Base-by-base conservation (phyloP, 2,888 invertebrate genomes). In the Alcis repandata region DNA sequence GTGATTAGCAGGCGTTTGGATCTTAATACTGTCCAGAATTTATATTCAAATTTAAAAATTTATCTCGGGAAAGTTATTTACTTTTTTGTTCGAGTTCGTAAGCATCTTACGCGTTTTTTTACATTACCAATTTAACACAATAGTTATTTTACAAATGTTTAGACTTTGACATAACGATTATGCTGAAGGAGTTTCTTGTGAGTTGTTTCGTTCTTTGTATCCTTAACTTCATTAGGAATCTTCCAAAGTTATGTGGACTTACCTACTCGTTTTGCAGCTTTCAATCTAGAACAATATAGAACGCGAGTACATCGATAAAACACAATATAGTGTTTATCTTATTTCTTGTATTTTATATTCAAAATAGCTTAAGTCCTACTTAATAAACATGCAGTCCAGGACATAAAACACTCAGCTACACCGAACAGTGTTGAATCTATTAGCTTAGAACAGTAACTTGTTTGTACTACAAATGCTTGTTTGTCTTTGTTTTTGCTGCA, bases 401-500 rank as follows among this genome's bases (percentile, higher is more conserved):
- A 33, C 40, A 48, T 59, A 63, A 64, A 54, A 22, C 33, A 54
- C 33, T 33, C 54, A 2, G 33, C 22, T 32, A 7, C 33, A 62
- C 17, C 2, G 22, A 38, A 48, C 46, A 53, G 49, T 41, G 53
- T 46, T 65, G 60, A 57, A 58, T 61, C 40, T 49, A 61, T 66
- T 61, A 66, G 27, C 61, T 61, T 61, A 53, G 22, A 52, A 33
- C n/a, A 40, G 20, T 33, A 43, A 54, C 52, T 63, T 41, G 46
- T 65, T 66, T 53, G 61, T 61, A 27, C 40, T 17, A 61, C 60
- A 63, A 67, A 56, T 46, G 33, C 22, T 48, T 57, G 13, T 49
- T 61, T 54, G 32, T 11, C 62, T 54, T 22, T 48, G 40, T 9
- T 19, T 54, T 20, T 46, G 40, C 22, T 53, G 15, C 10, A 40